Percentiles rank a stretch among this genome's conserved stretches.
phyloP scores from a whole-genome alignment of 2,888 invertebrate genomes.

The Heteromyza rotundicornis region DNA sequence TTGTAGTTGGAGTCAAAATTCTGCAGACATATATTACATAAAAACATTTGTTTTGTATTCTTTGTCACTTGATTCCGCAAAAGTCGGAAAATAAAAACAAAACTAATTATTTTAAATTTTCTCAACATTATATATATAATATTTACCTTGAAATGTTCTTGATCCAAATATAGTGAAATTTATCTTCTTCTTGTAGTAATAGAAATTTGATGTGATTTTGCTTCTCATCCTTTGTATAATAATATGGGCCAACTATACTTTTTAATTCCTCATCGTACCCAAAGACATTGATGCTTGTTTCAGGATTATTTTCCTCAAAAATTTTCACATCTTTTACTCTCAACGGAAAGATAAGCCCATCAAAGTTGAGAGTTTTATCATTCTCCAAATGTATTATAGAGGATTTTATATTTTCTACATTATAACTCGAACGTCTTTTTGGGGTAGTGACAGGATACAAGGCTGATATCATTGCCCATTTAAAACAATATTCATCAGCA shows the following conservation, averaged over 20 bases:
- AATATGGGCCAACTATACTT: no score
- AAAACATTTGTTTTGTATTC: not conserved
- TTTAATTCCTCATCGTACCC: no score
- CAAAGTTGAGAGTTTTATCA: no score
- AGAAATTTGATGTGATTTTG: not conserved
- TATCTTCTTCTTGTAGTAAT: not conserved
- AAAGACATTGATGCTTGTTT: no score
- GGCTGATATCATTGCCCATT: no score
- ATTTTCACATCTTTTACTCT: no score
- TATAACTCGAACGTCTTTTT: constrained; percentile 11
- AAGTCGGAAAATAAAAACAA: constrained; percentile 6
- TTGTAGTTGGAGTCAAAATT: not conserved
- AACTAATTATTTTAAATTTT: not conserved
- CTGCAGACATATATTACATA: constrained; percentile 11
- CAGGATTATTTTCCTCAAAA: constrained; percentile 1
- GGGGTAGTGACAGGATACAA: no score
- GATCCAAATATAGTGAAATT: no score
- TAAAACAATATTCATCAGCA: no score
- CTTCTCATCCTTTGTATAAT: not conserved
- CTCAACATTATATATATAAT: not conserved
- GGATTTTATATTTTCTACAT: no score
- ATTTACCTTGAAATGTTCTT: constrained; percentile 13
- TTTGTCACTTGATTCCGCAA: constrained; percentile 10
- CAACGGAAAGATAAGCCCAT: no score
- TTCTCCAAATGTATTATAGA: no score